A percentile compares a stretch with the other conserved stretches of the same genome.
phyloP scores from a whole-genome alignment of 2,888 invertebrate species.

The Lycia hirtaria region DNA sequence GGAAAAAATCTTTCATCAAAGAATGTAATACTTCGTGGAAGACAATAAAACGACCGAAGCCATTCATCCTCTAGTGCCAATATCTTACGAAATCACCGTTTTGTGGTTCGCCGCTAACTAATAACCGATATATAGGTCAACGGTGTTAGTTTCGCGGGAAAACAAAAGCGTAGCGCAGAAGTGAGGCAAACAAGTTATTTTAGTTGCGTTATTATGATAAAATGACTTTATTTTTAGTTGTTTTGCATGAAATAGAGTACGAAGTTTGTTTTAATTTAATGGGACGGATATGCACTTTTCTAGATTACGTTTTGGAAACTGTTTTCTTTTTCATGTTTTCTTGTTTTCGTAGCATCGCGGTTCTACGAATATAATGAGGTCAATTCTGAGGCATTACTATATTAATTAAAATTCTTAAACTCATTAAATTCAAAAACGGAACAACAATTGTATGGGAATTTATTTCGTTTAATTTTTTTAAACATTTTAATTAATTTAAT shows the following conservation, averaged over 20 bases:
- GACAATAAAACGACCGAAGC: slow-evolving; percentile 19
- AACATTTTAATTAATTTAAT: no score
- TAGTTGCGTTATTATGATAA: slow-evolving; percentile 47
- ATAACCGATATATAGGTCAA: slow-evolving; percentile 47
- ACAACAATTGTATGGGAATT: no score
- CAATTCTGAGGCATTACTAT: no score
- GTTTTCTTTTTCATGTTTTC: neutral
- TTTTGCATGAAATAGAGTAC: slow-evolving; percentile 34
- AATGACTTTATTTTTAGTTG: slow-evolving; percentile 48
- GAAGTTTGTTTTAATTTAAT: slow-evolving; percentile 30
- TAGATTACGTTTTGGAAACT: neutral
- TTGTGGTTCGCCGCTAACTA: slow-evolving; percentile 42
- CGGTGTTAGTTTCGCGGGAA: slow-evolving; percentile 47
- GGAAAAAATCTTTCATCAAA: slow-evolving; percentile 22
- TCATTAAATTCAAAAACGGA: no score
- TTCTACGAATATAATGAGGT: no score
- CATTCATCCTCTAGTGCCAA: slow-evolving; percentile 29
- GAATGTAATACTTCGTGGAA: slow-evolving; percentile 22
- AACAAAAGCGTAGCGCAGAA: slow-evolving; percentile 34
- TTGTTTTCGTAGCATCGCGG: no score
- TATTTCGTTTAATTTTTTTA: no score
- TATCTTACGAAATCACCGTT: slow-evolving; percentile 37
- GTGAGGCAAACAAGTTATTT: slow-evolving; percentile 38
- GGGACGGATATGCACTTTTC: neutral
- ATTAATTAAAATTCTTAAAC: no score